Evolutionary conservation across 1,140 invertebrate genomes (phyloP), one percentile per base, ranked within the genome.

Genomic region (Lepidotrigona ventralis): DNA sequence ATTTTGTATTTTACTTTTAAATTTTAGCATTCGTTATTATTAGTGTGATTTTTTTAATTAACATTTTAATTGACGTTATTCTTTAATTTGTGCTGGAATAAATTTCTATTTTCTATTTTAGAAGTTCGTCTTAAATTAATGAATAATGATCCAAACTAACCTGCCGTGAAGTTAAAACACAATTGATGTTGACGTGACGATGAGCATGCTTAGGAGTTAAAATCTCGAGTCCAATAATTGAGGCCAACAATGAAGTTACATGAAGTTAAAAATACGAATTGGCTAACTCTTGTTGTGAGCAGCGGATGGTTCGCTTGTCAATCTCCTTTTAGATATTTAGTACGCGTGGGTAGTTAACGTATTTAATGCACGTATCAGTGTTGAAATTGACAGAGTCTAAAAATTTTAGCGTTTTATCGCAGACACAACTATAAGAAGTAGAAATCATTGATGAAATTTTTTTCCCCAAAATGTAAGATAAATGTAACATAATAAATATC

Each of bases 191-290:
- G 11, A 14, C 12, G 9, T 19, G 33, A 75, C 33, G 23, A 33
- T 15, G 33, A 66, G 23, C 51, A 23, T 26, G 33, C 29, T 6
- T 68, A 60, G 6, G 17, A 51, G 63, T 78, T 76, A 76, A 69
- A 69, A 54, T 69, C 63, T 79, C 63, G 64, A 14, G 63, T 19
- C 60, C 15, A 76, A 76, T 82, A 82, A 76, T 81, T 82, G 80
- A 75, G 73, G 58, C 53, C 53, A 53, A 51, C 53, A n/a, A 53
- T 56, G 72, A 76, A 77, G 80, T 69, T 77, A 19, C 54, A 26
- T 19, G 64, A 23, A 51, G 70, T 68, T 76, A 77, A 82, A 82
- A 81, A 81, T 81, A 81, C 33, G 19, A 68, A 53, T 82, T 81
- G 80, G 74, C 81, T 26, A 53, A 77, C 39, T 29, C 26, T 64